Percentiles rank a stretch among this genome's conserved stretches.
Evolutionary conservation across 2,888 invertebrate genomes (phyloP).

Genomic region (Saturnia pavonia): DNA sequence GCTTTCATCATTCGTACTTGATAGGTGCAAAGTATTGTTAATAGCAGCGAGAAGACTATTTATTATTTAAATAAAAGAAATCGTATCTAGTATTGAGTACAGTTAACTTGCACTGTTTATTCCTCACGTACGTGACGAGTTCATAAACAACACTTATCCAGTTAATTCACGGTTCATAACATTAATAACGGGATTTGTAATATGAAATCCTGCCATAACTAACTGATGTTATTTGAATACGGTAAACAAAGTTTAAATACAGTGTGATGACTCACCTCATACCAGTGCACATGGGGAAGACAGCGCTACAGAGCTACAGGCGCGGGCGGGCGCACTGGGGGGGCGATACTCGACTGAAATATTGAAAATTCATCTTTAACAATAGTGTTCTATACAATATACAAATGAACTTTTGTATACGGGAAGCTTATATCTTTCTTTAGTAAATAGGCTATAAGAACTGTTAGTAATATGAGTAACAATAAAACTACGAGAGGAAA

Average conservation of each 20-base stretch:
- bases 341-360: conserved; percentile 65
- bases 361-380: conserved; percentile 20
- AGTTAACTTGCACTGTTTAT: not conserved
- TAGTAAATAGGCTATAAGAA: too few species aligned
- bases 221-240: conserved; percentile 20
- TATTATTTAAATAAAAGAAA: not conserved
- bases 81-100: not conserved
- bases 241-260: conserved; percentile 37
- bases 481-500: too few species aligned
- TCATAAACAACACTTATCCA: conserved; percentile 14
- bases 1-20: not conserved
- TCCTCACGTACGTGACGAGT: conserved; percentile 5
- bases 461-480: too few species aligned
- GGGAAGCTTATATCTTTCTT: too few species aligned
- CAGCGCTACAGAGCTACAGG: conserved; percentile 50
- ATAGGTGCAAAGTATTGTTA: not conserved
- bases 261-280: conserved; percentile 73
- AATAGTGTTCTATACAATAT: not conserved
- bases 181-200: conserved; percentile 14
- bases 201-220: conserved; percentile 18
- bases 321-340: conserved; percentile 50
- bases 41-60: not conserved
- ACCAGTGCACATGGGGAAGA: conserved; percentile 70
- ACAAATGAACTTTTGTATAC: too few species aligned
- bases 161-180: conserved; percentile 19